Evolutionary conservation across 1,140 invertebrate species (phyloP), one percentile per base, ranked within the genome.

Genomic region (Atta cephalotes): DNA sequence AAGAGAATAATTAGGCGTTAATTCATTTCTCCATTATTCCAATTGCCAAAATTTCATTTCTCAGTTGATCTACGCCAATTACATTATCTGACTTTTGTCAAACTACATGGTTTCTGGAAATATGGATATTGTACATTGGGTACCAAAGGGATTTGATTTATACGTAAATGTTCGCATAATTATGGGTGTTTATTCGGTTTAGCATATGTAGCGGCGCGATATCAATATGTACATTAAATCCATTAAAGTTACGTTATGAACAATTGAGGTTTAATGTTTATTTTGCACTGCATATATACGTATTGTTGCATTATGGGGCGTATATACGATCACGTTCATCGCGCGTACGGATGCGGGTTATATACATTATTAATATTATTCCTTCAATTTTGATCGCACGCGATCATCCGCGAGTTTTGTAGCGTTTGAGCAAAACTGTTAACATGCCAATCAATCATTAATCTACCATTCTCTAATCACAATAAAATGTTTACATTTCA

Each of bases 151-250:
- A 82, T 74, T 71, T 39, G 70, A 84, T 84, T 76, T 84, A 84
- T 51, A 62, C 70, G 56, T 84, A 89, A 78, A 89, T 87, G 68
- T 84, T 87, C 78, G 60, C 60, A 89, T 90, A 90, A 89, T 90
- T 89, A 87, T 85, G 39, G 28, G 28, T 51, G 35, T 66, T 80
- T 45, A 58, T 84, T 25, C 35, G 60, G 49, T 82, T 88, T 90
- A 77, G 76, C 70, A 81, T 74, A 72, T 79, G 66, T 77, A 85
- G 66, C 70, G 31, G 56, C 14, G 85, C 76, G 62, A 68, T 88
- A 90, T 86, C 79, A 70, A 85, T 87, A 87, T 85, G 88, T 70
- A 63, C 79, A 89, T 87, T 77, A 82, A 80, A 86, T 84, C 56
- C 76, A 86, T 81, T 60, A 68, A 86, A 81, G 51, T 70, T 86